Evolutionary conservation across 2,888 invertebrate species (phyloP).

Genomic region (Acrobasis consociella): DNA sequence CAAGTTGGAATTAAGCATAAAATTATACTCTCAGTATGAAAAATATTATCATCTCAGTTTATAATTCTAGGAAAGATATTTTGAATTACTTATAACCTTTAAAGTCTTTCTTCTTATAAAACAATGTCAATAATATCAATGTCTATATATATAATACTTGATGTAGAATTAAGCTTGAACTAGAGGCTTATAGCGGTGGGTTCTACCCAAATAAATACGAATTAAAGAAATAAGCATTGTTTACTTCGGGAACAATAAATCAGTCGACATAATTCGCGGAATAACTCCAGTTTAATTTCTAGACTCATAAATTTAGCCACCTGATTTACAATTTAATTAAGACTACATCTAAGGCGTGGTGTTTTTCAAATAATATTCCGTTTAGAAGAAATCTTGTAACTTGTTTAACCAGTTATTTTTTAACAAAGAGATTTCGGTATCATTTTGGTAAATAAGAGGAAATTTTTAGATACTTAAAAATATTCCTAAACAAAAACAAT

Average conservation of each 20-base stretch:
- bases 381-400: neutral
- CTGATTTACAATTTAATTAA: constrained; percentile 41
- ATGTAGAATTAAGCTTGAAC: too few relatives aligned
- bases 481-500: too few relatives aligned
- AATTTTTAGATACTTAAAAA: too few relatives aligned
- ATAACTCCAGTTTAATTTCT: constrained; percentile 20
- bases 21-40: too few relatives aligned
- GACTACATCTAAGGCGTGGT: neutral
- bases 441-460: neutral
- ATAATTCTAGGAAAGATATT: too few relatives aligned
- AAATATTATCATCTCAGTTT: too few relatives aligned
- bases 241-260: constrained; percentile 2
- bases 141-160: too few relatives aligned
- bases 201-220: neutral
- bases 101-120: too few relatives aligned
- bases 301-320: constrained; percentile 32
- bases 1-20: too few relatives aligned
- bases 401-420: neutral
- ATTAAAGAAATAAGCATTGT: neutral
- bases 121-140: too few relatives aligned
- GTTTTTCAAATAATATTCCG: neutral
- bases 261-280: constrained; percentile 6
- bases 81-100: too few relatives aligned
- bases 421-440: neutral
- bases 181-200: too few relatives aligned